Evolutionary conservation across 2,113 vertebrate genomes (phyloP), one percentile per base, ranked within the genome.

Genomic region (Larimichthys polyactis): DNA sequence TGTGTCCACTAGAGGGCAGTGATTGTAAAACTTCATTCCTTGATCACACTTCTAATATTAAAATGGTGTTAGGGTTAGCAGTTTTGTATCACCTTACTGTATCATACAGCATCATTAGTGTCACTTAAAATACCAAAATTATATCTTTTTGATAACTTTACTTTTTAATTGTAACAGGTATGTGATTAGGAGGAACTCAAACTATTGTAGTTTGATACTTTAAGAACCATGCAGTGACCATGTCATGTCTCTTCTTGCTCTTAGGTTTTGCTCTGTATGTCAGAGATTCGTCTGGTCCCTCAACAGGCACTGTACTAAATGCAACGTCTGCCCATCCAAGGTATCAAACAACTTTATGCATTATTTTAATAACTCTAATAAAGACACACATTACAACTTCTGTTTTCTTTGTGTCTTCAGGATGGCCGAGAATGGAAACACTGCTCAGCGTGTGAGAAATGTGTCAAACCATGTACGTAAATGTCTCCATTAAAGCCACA

Each of bases 381-480:
- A 27, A 27, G 4, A 2, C 36, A 12, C 17, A 55, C 76, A 79
- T 20, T 73, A 36, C 84, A 20, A 4, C 36, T 69, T 75, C 67
- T 62, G 71, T 66, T 82, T 24, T 29, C 79, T 83, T 69, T 90
- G 19, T 71, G 87, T 78, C 36, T 80, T 0, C 76, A 99, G 97
- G 97, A 99, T 43, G 97, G 98, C 20, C 96, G 96, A 70, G 92
- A 65, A n/a, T 99, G 98, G 98, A 97, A 92, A 59, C 98, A 99
- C 66, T 99, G 98, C 93, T 71, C 87, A 27, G 71, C 92, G 20
- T 99, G 98, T 91, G 93, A 93, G 78, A 97, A 95, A 83, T 99
- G 97, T 82, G 97, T 99, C 46, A 99, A 99, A 84, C 97, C 98
- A 40, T 97, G 98, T 99, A 94, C 95, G 98, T 87, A 64, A 40